Conservation (phyloP, 2,113 vertebrate genomes). For the Etheostoma cragini region DNA sequence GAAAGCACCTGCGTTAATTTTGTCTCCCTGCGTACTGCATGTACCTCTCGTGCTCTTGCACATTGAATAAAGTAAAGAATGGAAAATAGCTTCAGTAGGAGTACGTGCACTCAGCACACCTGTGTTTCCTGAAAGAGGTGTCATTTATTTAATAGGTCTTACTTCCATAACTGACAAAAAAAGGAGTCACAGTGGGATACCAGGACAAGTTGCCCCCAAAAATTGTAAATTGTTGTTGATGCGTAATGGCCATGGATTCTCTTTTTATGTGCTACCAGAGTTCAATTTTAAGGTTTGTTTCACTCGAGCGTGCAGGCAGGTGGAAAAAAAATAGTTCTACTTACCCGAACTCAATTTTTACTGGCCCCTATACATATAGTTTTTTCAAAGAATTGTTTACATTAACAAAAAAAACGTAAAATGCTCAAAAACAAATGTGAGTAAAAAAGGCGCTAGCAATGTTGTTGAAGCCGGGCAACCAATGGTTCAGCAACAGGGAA, state of each 20-base stretch:
- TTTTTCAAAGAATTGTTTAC: too few species aligned
- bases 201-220: conserved; percentile 10
- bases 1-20: conserved; percentile 3
- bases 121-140: background rate
- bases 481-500: background rate
- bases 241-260: background rate
- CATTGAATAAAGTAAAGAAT: background rate
- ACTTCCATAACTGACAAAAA: conserved; percentile 1
- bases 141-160: conserved; percentile 2
- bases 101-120: background rate
- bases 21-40: background rate
- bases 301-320: too few species aligned
- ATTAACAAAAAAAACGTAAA: too few species aligned
- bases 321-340: too few species aligned
- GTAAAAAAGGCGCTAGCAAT: too few species aligned
- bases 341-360: too few species aligned
- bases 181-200: conserved; percentile 8
- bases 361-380: too few species aligned
- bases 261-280: background rate
- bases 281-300: too few species aligned
- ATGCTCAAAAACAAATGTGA: too few species aligned
- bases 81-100: background rate
- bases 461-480: background rate
- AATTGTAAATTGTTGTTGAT: conserved; percentile 12
- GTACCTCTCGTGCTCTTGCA: background rate